Evolutionary conservation across 2,797 vertebrate genomes (phyloP).

Genomic region (Alosa sapidissima): DNA sequence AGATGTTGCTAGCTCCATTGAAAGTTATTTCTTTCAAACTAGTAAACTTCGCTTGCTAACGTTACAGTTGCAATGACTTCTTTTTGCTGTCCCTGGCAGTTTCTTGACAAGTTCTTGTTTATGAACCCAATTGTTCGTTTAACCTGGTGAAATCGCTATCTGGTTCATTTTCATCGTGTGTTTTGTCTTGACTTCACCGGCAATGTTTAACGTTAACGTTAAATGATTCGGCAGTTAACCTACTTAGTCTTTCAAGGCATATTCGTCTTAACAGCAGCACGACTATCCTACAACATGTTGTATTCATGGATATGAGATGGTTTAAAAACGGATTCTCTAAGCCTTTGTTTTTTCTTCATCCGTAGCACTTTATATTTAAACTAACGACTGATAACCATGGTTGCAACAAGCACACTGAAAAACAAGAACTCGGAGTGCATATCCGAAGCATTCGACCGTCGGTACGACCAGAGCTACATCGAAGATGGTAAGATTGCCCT

Average conservation of each 20-base stretch:
- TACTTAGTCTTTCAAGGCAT: neutral
- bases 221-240: neutral
- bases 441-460: constrained; percentile 62
- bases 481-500: constrained; percentile 68
- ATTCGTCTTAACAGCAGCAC: neutral
- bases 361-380: constrained; percentile 45
- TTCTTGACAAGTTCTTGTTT: too few relatives aligned
- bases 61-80: too few relatives aligned
- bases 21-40: neutral
- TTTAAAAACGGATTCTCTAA: neutral
- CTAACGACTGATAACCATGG: constrained; percentile 62
- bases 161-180: neutral
- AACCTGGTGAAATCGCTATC: neutral
- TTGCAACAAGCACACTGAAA: constrained; percentile 73
- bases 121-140: neutral
- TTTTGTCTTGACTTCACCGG: neutral
- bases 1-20: neutral
- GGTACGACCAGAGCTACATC: constrained; percentile 65
- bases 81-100: too few relatives aligned
- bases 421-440: constrained; percentile 66
- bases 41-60: neutral
- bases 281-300: neutral
- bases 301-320: neutral
- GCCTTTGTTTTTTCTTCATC: neutral
- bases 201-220: neutral